Base-by-base conservation (phyloP, 2,888 invertebrate species). In the Alentia gelatinosa region DNA sequence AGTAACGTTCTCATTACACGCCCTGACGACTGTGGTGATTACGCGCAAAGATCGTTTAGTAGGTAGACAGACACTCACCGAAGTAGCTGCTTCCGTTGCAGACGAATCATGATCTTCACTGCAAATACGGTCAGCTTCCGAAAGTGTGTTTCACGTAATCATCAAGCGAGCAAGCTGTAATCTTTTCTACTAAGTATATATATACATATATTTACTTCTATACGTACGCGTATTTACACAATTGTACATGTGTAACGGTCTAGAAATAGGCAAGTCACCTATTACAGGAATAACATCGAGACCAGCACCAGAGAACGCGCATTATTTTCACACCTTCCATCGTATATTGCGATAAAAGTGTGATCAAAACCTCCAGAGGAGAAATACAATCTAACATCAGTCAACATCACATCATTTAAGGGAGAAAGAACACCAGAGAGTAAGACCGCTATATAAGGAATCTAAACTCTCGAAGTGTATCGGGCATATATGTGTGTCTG, bases 401-500 rank as follows among this genome's bases (percentile, higher is more conserved):
- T 47, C 47, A 33, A 74, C 5, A 74, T 74, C 74, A 74, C 33
- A 56, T 56, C 56, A 56, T 42, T 42, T 42, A 56, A 33, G 74
- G 74, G 33, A 74, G 33, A 74, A 33, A 19, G 74, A 74, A 74
- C 74, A 74, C 74, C 74, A 79, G 79, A 79, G 79, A 79, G 79
- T 39, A 35, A 79, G 79, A 39, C 35, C 35, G 23, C 15, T 79
- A 79, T 79, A 35, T 30, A 79, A 35, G 39, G 79, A 63, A 79
- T 79, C 79, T 79, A 79, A 86, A 86, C 86, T 86, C 86, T 86
- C 86, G 86, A 86, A 50, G 86, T 86, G 86, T 86, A 86, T 86
- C 86, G 86, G 86, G 86, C 86, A 86, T 86, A 86, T 86, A 86
- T 86, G 42, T 86, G 86, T 86, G 86, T 86, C 86, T 86, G 86